Base-by-base conservation (phyloP, 2,888 invertebrate genomes). In the Ormyrus rosae region DNA sequence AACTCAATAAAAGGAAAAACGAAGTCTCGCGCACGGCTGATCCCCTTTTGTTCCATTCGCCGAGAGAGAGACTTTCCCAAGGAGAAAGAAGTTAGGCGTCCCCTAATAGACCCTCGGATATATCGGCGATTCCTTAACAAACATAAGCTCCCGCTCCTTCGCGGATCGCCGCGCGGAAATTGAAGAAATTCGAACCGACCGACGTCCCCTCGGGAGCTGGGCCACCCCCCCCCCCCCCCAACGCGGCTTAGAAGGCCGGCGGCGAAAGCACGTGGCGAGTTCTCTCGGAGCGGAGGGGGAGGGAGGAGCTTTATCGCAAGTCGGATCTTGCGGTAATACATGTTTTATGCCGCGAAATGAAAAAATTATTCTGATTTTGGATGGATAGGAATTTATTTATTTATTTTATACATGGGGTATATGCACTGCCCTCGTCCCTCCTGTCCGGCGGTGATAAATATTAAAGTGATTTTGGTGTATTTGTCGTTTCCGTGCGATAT, bases 11-110 rank as follows among this genome's bases (percentile, higher is more conserved):
- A 45, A 34, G 34, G 34, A 7, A 63, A 34, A 34, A 9, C 55
- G 67, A 53, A 53, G 51, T 9, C 10, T 53, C 72, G 34, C 34
- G 8, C 5, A 51, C 34, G 34, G 34, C 34, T 34, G 34, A 50
- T n/a, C 51, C 46, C 34, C 7, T 61, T 61, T 45, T 34, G 11
- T 61, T 13, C n/a, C 53, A 3, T 34, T n/a, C 45, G 11, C 13
- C 13, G 13, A 13, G 13, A 13, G 13, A 58, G n/a, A 5, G n/a
- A 60, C 56, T 11, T 8, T 53, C 5, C 4, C n/a, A n/a, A 19
- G 6, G 72, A 45, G 34, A 74, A 67, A n/a, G 74, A 78, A 84
- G 79, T 79, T 81, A 79, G 51, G 68, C 19, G 45, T 45, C 5
- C 13, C 46, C 75, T 53, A 53, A 65, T 45, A 60, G 50, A 45